A percentile compares a stretch with the other conserved stretches of the same genome.
Evolutionary conservation across 1,140 invertebrate species (phyloP).

Genomic region (Drosophila baimaii): DNA sequence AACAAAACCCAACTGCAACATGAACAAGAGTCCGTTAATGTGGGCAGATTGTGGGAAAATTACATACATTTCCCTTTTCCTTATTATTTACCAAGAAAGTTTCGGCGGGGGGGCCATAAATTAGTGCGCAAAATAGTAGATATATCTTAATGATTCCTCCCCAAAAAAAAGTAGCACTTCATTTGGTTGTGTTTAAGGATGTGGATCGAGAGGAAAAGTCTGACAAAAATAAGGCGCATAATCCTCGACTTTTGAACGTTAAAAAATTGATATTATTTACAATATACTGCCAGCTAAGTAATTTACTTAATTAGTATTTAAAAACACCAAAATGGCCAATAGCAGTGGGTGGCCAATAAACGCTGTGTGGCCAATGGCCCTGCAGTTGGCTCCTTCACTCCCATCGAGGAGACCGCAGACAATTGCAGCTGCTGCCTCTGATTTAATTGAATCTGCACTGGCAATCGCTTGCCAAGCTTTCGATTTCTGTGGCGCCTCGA

Average conservation of each 20-base stretch:
- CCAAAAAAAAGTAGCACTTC: not conserved
- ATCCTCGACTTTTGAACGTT: too few species aligned
- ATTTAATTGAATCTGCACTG: conserved; percentile 35
- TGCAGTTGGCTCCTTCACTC: not conserved
- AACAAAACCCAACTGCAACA: conserved; percentile 42
- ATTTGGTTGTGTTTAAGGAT: too few species aligned
- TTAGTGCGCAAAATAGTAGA: not conserved
- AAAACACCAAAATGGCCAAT: conserved; percentile 6
- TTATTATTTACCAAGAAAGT: conserved; percentile 20
- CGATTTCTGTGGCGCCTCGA: conserved; percentile 52
- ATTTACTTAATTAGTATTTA: conserved; percentile 5
- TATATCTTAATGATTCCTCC: not conserved
- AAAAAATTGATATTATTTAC: too few species aligned
- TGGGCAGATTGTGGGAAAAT: conserved; percentile 25
- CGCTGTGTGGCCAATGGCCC: conserved; percentile 14
- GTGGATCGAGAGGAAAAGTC: too few species aligned
- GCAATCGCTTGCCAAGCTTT: conserved; percentile 26
- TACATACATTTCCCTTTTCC: conserved; percentile 14
- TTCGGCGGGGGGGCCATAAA: conserved; percentile 1
- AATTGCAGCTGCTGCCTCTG: conserved; percentile 15
- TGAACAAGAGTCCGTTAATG: conserved; percentile 38
- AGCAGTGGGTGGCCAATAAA: conserved; percentile 14
- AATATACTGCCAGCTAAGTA: conserved; percentile 2
- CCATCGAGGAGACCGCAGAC: conserved; percentile 22
- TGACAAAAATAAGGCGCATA: too few species aligned